Conservation (phyloP, 2,797 vertebrate genomes). For the Miichthys miiuy region DNA sequence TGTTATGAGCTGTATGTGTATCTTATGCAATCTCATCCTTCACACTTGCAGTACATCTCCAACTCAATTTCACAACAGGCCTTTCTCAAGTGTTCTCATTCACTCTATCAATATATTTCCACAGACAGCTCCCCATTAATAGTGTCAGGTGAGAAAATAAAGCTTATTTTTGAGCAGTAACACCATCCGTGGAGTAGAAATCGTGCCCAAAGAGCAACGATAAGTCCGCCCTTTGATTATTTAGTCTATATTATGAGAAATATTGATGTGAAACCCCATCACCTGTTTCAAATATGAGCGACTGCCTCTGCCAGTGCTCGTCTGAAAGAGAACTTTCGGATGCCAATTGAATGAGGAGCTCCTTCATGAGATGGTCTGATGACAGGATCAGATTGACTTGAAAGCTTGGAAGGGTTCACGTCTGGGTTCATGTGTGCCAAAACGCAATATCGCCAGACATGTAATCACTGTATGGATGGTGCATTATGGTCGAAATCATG, state of each 20-base stretch:
- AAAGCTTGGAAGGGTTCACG: conserved; percentile 66
- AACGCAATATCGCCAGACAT: conserved; percentile 66
- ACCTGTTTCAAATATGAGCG: conserved; percentile 76
- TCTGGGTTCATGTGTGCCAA: conserved; percentile 70
- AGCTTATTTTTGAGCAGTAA: conserved; percentile 70
- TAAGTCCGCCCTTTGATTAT: conserved; percentile 70
- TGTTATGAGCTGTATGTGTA: conserved; percentile 60
- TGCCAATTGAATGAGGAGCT: conserved; percentile 76
- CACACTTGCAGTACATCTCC: conserved; percentile 15
- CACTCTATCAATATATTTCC: conserved; percentile 60
- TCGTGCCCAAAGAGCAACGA: conserved; percentile 30
- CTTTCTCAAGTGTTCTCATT: conserved; percentile 54
- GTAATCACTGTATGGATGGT: conserved; percentile 62
- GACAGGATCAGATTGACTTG: conserved; percentile 76
- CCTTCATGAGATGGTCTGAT: conserved; percentile 66
- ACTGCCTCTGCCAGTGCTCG: conserved; percentile 61
- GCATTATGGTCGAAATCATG: conserved; percentile 28
- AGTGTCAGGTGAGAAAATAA: conserved; percentile 68
- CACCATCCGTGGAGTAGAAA: conserved; percentile 56
- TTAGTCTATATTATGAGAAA: conserved; percentile 80
- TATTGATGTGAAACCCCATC: conserved; percentile 79
- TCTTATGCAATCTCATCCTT: conserved; percentile 62
- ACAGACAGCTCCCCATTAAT: conserved; percentile 53
- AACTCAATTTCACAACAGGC: conserved; percentile 31
- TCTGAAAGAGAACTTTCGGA: conserved; percentile 53